Evolutionary conservation across 2,888 invertebrate species (phyloP).

Genomic region (Nudaria mundana): DNA sequence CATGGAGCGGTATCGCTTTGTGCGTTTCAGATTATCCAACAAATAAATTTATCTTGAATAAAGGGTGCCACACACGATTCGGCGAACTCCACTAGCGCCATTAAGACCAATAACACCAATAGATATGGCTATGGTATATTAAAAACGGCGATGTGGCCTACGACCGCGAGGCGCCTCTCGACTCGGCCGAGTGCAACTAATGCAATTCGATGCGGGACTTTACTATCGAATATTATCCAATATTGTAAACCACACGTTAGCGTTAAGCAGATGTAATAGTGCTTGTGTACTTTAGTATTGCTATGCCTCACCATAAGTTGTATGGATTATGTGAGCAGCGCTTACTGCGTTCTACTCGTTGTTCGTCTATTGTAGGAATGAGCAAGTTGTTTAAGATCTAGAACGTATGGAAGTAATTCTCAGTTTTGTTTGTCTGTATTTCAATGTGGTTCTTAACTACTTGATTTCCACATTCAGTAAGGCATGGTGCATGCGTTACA

Average conservation of each 20-base stretch:
- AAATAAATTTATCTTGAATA: constrained; percentile 27
- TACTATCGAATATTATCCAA: constrained; percentile 55
- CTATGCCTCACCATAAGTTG: constrained; percentile 14
- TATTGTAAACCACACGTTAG: constrained; percentile 46
- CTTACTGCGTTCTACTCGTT: no score
- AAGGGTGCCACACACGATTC: constrained; percentile 53
- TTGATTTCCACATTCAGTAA: no score
- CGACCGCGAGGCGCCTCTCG: constrained; percentile 39
- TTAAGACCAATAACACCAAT: constrained; percentile 24
- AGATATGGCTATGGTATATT: constrained; percentile 26
- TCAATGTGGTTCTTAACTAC: no score
- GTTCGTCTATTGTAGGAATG: no score
- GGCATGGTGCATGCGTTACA: no score
- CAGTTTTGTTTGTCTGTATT: no score
- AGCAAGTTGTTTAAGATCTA: no score
- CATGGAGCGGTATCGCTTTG: constrained; percentile 15
- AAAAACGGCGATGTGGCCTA: constrained; percentile 28
- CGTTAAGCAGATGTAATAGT: constrained; percentile 32
- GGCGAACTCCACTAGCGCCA: constrained; percentile 6
- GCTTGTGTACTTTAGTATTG: constrained; percentile 28
- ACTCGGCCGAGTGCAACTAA: constrained; percentile 44
- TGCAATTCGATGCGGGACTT: constrained; percentile 60
- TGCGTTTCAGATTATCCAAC: constrained; percentile 19
- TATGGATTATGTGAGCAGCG: constrained; percentile 43
- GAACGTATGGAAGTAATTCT: no score